Evolutionary conservation across 1,140 invertebrate genomes (phyloP), one percentile per base, ranked within the genome.

Genomic region (Nephotettix cincticeps): DNA sequence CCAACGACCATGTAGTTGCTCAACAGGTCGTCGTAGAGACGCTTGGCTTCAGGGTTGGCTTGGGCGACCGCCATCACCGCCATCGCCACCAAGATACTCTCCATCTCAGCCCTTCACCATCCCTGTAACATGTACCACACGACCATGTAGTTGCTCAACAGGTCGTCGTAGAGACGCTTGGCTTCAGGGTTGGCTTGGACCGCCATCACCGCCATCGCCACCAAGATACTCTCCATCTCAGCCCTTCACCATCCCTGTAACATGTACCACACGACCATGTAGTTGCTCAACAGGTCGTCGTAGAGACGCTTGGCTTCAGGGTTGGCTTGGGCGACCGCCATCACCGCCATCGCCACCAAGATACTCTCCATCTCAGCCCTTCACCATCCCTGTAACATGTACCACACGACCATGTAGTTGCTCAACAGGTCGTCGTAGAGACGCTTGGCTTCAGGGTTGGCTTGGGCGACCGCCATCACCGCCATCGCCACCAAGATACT

Each of bases 361-460:
- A 30, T 29, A 19, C 27, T 19, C 64, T 11, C 30, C 64, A 40
- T 66, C 64, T 19, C 25, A 66, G 64, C 64, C 56, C 56, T 61
- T 61, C 19, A 25, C 56, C 56, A 28, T 61, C 56, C 56, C 56
- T 61, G 56, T 61, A 61, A 61, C 36, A 40, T 40, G 6, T 17
- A 17, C 6, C 36, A 40, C 17, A 40, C 17, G 6, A 40, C 17
- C n/a, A n/a, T n/a, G n/a, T n/a, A n/a, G n/a, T n/a, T n/a, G n/a
- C n/a, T n/a, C n/a, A n/a, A n/a, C n/a, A n/a, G n/a, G n/a, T n/a
- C n/a, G n/a, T n/a, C n/a, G n/a, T n/a, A n/a, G 36, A 97, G 89
- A 81, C 94, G 87, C 86, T 96, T 96, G 75, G 94, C 93, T 83
- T 96, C 93, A 78, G 92, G 92, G 86, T 96, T 96, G 79, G 90